Percentiles rank a stretch among this genome's conserved stretches.
Evolutionary conservation across 2,888 invertebrate genomes (phyloP).

Genomic region (Spodoptera picta): DNA sequence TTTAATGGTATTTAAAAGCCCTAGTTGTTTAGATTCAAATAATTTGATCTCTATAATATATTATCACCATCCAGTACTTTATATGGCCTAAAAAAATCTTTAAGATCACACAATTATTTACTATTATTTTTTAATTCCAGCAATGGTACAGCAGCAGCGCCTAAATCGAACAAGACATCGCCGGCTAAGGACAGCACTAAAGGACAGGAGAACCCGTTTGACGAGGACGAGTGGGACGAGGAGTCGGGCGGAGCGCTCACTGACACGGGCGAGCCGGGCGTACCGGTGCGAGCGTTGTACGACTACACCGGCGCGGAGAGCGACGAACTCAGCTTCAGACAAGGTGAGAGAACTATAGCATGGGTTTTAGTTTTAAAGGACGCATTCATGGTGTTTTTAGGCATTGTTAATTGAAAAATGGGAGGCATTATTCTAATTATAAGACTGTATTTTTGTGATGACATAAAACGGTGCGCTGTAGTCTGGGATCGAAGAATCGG

Average conservation of each 20-base stretch:
- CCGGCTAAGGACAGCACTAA: slow-evolving; percentile 74
- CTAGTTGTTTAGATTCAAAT: too few relatives aligned
- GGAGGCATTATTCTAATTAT: too few relatives aligned
- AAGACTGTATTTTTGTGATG: too few relatives aligned
- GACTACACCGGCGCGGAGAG: slow-evolving; percentile 99
- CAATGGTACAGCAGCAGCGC: slow-evolving; percentile 81
- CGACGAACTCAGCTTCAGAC: slow-evolving; percentile 98
- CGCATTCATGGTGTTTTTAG: too few relatives aligned
- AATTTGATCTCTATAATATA: too few relatives aligned
- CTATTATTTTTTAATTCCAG: slow-evolving; percentile 59
- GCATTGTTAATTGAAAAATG: too few relatives aligned
- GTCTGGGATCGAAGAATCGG: too few relatives aligned
- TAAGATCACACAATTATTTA: background rate
- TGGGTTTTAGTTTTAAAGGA: too few relatives aligned
- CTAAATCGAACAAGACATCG: slow-evolving; percentile 78
- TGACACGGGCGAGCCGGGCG: slow-evolving; percentile 97
- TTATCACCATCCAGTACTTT: too few relatives aligned
- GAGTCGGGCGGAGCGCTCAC: slow-evolving; percentile 95
- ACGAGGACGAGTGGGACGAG: slow-evolving; percentile 94
- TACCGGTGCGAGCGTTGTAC: slow-evolving; percentile 97
- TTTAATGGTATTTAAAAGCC: too few relatives aligned
- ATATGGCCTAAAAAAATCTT: too few relatives aligned
- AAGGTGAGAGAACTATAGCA: slow-evolving; percentile 89
- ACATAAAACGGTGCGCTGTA: too few relatives aligned
- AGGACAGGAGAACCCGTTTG: slow-evolving; percentile 94